phyloP scores from a whole-genome alignment of 2,888 invertebrate species.

The Alloscopus bannaensis region DNA sequence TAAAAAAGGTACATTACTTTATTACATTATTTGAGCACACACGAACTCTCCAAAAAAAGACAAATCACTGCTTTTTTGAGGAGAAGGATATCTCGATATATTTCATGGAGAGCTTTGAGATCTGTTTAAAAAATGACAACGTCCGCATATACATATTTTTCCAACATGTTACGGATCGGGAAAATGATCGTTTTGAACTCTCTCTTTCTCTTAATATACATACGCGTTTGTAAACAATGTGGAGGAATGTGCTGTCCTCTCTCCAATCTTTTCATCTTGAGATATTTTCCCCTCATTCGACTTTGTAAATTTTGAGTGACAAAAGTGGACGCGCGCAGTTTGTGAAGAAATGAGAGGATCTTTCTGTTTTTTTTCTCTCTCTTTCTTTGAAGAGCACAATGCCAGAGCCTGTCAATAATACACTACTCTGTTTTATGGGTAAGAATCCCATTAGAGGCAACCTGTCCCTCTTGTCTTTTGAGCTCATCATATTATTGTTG shows the following conservation, averaged over 20 bases:
- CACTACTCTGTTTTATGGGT: background rate
- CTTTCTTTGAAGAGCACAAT: background rate
- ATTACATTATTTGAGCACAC: no score
- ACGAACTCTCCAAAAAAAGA: no score
- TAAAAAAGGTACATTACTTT: no score
- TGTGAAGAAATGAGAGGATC: no score
- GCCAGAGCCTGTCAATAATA: slow-evolving; percentile 19
- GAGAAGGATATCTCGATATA: no score
- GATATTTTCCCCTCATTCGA: no score
- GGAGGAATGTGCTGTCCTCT: slow-evolving; percentile 56
- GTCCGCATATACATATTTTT: slow-evolving; percentile 18
- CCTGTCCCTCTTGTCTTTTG: slow-evolving; percentile 1
- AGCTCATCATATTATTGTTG: slow-evolving; percentile 15
- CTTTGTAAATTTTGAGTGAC: no score
- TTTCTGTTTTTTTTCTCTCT: no score
- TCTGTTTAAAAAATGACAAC: slow-evolving; percentile 18
- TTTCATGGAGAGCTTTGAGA: background rate
- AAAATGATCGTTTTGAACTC: background rate
- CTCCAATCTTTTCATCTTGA: no score
- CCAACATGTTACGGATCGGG: background rate
- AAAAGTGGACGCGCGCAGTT: no score
- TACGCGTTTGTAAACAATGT: slow-evolving; percentile 51
- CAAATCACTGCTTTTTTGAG: no score
- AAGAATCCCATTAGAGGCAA: background rate
- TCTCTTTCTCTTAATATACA: background rate